phyloP scores from a whole-genome alignment of 2,888 invertebrate genomes.

The Diploptera punctata region DNA sequence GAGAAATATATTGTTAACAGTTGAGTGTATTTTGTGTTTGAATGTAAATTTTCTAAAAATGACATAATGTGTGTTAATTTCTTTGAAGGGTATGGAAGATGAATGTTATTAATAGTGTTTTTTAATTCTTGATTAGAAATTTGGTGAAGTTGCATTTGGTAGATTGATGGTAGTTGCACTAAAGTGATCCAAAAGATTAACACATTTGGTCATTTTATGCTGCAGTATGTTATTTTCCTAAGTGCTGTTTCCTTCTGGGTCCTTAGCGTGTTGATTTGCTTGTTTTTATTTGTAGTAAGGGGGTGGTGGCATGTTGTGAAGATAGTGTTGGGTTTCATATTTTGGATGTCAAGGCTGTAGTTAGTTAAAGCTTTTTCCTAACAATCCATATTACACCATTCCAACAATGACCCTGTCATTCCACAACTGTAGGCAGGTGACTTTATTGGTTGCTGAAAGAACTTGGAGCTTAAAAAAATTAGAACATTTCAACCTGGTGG shows the following conservation, averaged over 20 bases:
- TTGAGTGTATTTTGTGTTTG: not conserved
- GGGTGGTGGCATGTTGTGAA: not conserved
- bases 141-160: too few species aligned
- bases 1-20: conserved; percentile 6
- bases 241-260: not conserved
- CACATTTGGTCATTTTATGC: not conserved
- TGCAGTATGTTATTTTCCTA: not conserved
- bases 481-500: not conserved
- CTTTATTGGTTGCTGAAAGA: not conserved
- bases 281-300: not conserved
- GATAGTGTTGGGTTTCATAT: not conserved
- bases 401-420: not conserved
- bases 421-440: not conserved
- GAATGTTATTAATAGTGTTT: not conserved
- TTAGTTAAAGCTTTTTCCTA: not conserved
- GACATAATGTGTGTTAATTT: conserved; percentile 6
- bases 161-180: not conserved
- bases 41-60: conserved; percentile 3
- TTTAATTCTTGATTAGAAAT: too few species aligned
- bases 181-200: not conserved
- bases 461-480: not conserved
- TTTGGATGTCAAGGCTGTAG: not conserved
- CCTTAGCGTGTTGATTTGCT: not conserved
- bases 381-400: not conserved
- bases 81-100: not conserved